Percentiles rank a stretch among this genome's conserved stretches.
phyloP scores from a whole-genome alignment of 2,113 vertebrate genomes.

The Rhabdornis inornatus region DNA sequence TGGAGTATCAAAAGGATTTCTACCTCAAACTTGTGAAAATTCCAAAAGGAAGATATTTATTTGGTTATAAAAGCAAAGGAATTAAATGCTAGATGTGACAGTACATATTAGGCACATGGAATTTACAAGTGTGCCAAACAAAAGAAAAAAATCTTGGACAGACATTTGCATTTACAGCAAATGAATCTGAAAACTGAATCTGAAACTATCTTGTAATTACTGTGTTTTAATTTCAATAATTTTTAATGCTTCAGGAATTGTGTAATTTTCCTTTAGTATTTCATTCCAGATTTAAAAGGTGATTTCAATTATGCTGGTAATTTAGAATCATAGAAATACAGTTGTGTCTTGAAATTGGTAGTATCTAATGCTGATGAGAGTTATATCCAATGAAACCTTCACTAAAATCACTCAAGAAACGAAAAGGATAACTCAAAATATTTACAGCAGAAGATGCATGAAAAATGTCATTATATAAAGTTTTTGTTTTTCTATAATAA shows the following conservation, averaged over 20 bases:
- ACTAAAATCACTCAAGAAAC: not conserved
- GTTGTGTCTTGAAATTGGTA: not conserved
- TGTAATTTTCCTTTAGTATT: not conserved
- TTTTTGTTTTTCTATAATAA: not conserved
- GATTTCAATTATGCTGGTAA: not conserved
- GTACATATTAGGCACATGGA: not conserved
- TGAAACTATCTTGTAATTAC: not conserved
- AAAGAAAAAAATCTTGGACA: not conserved
- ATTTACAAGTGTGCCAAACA: not conserved
- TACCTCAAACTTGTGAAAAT: not conserved
- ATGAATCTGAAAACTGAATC: not conserved
- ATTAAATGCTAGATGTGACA: not conserved
- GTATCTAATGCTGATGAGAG: not conserved
- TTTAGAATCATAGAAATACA: not conserved
- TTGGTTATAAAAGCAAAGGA: not conserved
- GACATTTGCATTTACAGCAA: not conserved
- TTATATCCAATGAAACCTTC: not conserved
- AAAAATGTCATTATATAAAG: not conserved
- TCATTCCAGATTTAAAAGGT: not conserved
- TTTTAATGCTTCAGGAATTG: not conserved
- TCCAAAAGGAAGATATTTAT: not conserved
- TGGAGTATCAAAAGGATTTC: not conserved
- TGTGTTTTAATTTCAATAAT: not conserved
- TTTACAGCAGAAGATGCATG: not conserved
- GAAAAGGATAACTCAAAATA: accelerated